Evolutionary conservation across 2,888 invertebrate species (phyloP).

Genomic region (Yponomeuta plumbellus): DNA sequence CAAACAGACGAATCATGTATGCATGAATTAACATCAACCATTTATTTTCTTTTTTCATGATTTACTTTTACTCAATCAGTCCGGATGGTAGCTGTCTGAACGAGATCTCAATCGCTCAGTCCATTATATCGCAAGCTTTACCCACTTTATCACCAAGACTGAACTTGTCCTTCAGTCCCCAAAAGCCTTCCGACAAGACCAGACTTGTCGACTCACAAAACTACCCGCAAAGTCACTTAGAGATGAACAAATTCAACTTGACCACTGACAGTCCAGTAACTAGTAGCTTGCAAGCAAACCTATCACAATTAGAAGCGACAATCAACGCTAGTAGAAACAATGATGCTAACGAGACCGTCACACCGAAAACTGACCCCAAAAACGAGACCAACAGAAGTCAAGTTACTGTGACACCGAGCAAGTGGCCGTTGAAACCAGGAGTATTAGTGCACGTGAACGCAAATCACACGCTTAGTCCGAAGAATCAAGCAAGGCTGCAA

Average conservation of each 20-base stretch:
- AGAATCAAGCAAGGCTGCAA: slow-evolving; percentile 64
- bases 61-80: slow-evolving; percentile 45
- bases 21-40: slow-evolving; percentile 37
- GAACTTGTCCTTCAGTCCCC: slow-evolving; percentile 59
- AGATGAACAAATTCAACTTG: slow-evolving; percentile 49
- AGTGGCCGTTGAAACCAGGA: slow-evolving; percentile 93
- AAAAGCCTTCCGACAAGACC: slow-evolving; percentile 63
- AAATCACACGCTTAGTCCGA: slow-evolving; percentile 82
- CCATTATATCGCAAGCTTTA: slow-evolving; percentile 74
- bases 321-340: slow-evolving; percentile 33
- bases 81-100: slow-evolving; percentile 74
- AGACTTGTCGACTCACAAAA: slow-evolving; percentile 57
- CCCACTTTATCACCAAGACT: slow-evolving; percentile 67
- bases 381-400: slow-evolving; percentile 44
- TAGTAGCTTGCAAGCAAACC: slow-evolving; percentile 43
- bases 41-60: slow-evolving; percentile 21
- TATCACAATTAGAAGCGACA: slow-evolving; percentile 48
- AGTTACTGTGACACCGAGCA: slow-evolving; percentile 73
- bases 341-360: slow-evolving; percentile 33
- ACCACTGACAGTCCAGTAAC: slow-evolving; percentile 19
- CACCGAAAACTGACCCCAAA: slow-evolving; percentile 43
- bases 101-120: slow-evolving; percentile 71
- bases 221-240: slow-evolving; percentile 42
- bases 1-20: background rate
- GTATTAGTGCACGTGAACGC: slow-evolving; percentile 92